Conservation (phyloP, 2,888 invertebrate species). For the Theristus sp. region DNA sequence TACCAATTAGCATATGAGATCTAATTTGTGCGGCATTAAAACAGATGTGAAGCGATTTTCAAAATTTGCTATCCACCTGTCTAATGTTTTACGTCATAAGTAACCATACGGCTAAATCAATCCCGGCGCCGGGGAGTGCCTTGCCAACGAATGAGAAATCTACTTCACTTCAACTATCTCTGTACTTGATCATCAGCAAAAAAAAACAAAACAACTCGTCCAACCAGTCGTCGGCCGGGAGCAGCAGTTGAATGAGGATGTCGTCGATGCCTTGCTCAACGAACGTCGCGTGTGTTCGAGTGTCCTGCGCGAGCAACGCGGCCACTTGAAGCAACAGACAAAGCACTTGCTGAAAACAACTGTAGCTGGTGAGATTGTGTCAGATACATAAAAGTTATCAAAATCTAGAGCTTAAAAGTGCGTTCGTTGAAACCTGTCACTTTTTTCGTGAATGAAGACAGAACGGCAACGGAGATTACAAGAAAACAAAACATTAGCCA, state of each 20-base stretch:
- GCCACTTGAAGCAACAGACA: conserved; percentile 44
- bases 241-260: conserved; percentile 40
- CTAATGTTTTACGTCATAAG: too few species aligned
- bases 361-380: neutral
- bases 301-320: conserved; percentile 42
- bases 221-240: conserved; percentile 45
- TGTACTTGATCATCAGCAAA: neutral
- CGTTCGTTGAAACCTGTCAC: too few species aligned
- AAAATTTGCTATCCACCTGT: too few species aligned
- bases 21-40: too few species aligned
- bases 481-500: too few species aligned
- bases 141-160: neutral
- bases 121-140: too few species aligned
- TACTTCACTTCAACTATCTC: neutral
- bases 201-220: neutral
- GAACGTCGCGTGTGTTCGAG: conserved; percentile 39
- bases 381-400: neutral
- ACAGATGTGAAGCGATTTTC: too few species aligned
- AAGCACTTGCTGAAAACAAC: conserved; percentile 40
- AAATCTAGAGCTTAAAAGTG: too few species aligned
- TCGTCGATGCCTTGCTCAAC: conserved; percentile 43
- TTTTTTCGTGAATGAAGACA: too few species aligned
- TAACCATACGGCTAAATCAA: too few species aligned
- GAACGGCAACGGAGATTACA: too few species aligned
- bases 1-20: too few species aligned